Percentiles rank a stretch among this genome's conserved stretches.
Conservation (phyloP, 1,140 invertebrate genomes). For the Adelges cooleyi region DNA sequence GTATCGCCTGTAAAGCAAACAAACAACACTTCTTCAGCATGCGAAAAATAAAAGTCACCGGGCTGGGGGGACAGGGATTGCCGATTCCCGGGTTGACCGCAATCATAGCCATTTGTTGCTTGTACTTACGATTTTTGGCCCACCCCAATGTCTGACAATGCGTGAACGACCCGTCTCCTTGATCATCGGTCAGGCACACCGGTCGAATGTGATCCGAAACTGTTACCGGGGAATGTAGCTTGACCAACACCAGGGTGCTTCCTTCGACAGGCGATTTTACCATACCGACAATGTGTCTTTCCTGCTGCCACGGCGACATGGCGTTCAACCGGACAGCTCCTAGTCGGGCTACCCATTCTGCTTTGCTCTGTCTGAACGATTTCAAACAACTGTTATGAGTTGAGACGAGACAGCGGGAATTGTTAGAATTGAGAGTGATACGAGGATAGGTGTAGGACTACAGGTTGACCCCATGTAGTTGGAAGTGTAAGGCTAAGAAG, state of each 20-base stretch:
- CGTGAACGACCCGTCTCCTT: constrained; percentile 33
- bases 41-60: background rate
- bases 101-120: background rate
- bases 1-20: constrained; percentile 47
- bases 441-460: too few relatives aligned
- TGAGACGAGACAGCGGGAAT: too few relatives aligned
- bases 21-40: constrained; percentile 2
- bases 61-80: background rate
- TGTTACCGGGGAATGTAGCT: constrained; percentile 59
- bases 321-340: constrained; percentile 63
- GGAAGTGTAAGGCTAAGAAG: too few relatives aligned
- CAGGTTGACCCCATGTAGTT: too few relatives aligned
- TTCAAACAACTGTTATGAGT: constrained; percentile 4
- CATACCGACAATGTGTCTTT: constrained; percentile 72
- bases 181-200: constrained; percentile 54
- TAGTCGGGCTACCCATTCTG: constrained; percentile 68
- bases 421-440: too few relatives aligned
- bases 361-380: constrained; percentile 68
- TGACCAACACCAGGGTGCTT: constrained; percentile 66
- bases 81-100: too few relatives aligned
- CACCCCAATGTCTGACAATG: constrained; percentile 72
- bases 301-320: constrained; percentile 75
- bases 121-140: constrained; percentile 54
- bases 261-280: constrained; percentile 80
- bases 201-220: constrained; percentile 73